These are phyloP conservation scores for Nebria salina DNA, from an alignment of 2,888 invertebrate species.

Conservation along the genomic window DNA sequence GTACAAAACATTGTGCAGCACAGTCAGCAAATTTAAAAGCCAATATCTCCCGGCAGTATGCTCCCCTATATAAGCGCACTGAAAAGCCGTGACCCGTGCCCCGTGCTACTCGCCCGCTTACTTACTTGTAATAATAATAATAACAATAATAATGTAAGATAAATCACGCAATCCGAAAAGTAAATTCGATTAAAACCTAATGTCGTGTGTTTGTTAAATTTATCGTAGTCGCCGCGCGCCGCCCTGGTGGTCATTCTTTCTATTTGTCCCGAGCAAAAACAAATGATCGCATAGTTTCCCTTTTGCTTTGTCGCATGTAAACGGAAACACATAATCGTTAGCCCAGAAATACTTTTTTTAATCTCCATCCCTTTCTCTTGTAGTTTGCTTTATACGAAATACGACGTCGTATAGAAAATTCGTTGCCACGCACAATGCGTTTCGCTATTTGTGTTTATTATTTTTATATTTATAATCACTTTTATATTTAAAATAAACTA, in stretches of 20 bases:
- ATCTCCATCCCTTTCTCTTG: background rate
- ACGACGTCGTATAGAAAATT: too few species aligned
- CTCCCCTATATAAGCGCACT: background rate
- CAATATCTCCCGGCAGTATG: background rate
- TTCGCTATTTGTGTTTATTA: too few species aligned
- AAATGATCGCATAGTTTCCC: slow-evolving; percentile 20
- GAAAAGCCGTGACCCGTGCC: background rate
- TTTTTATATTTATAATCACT: too few species aligned
- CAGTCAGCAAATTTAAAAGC: slow-evolving; percentile 12
- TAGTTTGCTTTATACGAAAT: background rate
- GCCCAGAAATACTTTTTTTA: slow-evolving; percentile 38
- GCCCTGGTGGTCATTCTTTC: background rate
- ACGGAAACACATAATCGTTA: slow-evolving; percentile 44
- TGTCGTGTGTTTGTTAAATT: slow-evolving; percentile 10
- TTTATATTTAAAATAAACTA: too few species aligned
- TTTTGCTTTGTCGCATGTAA: slow-evolving; percentile 27
- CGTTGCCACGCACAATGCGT: too few species aligned
- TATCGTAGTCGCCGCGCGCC: background rate
- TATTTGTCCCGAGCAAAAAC: slow-evolving; percentile 13
- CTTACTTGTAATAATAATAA: background rate
- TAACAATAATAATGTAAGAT: slow-evolving; percentile 14
- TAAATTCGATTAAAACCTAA: slow-evolving; percentile 21
- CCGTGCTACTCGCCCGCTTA: too few species aligned
- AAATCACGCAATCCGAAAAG: slow-evolving; percentile 12
- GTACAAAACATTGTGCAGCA: background rate